A percentile compares a stretch with the other conserved stretches of the same genome.
Evolutionary conservation across 2,797 vertebrate species (phyloP).

Genomic region (Borostomias antarcticus): DNA sequence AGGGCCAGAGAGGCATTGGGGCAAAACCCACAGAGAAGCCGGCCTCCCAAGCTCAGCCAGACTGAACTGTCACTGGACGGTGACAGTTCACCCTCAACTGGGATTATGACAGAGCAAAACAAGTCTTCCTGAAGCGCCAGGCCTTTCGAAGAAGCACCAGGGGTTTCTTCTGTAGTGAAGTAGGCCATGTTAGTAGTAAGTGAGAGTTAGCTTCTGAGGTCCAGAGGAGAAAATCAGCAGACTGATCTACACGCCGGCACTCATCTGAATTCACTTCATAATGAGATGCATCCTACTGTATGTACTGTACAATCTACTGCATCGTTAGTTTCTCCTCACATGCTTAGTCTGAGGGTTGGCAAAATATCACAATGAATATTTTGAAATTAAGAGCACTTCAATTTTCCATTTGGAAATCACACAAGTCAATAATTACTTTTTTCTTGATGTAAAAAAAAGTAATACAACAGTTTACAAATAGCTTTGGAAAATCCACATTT

Average conservation of each 20-base stretch:
- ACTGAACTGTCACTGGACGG: slow-evolving; percentile 27
- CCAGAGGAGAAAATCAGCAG: slow-evolving; percentile 19
- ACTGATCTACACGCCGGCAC: slow-evolving; percentile 26
- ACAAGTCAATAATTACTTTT: slow-evolving; percentile 29
- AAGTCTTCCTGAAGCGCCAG: slow-evolving; percentile 13
- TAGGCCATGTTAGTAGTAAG: slow-evolving; percentile 63
- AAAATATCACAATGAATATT: slow-evolving; percentile 21
- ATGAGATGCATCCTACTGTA: slow-evolving; percentile 43
- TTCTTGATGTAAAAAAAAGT: slow-evolving; percentile 24
- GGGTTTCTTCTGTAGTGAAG: slow-evolving; percentile 66
- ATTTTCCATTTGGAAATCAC: background rate
- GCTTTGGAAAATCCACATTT: background rate
- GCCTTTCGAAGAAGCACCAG: slow-evolving; percentile 48
- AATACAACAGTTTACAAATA: slow-evolving; percentile 17
- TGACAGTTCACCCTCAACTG: slow-evolving; percentile 21
- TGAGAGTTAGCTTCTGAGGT: slow-evolving; percentile 9
- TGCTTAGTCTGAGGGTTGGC: slow-evolving; percentile 35
- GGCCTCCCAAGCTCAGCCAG: slow-evolving; percentile 11
- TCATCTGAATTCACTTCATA: slow-evolving; percentile 6
- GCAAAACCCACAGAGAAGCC: slow-evolving; percentile 21
- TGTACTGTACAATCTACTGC: slow-evolving; percentile 25
- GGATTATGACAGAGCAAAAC: slow-evolving; percentile 22
- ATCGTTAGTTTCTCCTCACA: slow-evolving; percentile 47
- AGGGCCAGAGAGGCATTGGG: background rate
- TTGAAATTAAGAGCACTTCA: background rate